A percentile compares a stretch with the other conserved stretches of the same genome.
These are phyloP conservation scores for Saturnia pavonia DNA, from an alignment of 2,888 invertebrate genomes.

Conservation along the genomic window DNA sequence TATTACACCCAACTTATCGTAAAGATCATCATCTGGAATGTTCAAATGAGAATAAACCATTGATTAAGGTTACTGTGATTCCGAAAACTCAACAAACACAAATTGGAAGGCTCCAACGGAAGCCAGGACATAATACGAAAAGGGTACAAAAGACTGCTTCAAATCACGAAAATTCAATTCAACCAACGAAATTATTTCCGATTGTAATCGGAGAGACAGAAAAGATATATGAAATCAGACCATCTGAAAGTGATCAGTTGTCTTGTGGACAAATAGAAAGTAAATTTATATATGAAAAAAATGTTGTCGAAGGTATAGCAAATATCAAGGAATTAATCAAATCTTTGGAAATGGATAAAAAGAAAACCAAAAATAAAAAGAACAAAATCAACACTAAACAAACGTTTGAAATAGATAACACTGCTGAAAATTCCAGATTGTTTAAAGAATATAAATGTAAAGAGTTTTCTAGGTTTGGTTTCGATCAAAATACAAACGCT, in stretches of 20 bases:
- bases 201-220: constrained; percentile 50
- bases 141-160: constrained; percentile 47
- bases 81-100: constrained; percentile 45
- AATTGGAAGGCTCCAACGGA: constrained; percentile 39
- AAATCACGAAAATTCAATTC: constrained; percentile 50
- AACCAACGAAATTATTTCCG: constrained; percentile 49
- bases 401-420: constrained; percentile 21
- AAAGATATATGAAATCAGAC: constrained; percentile 56
- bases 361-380: constrained; percentile 43
- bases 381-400: constrained; percentile 26
- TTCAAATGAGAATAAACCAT: constrained; percentile 38
- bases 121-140: constrained; percentile 37
- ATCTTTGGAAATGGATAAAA: constrained; percentile 59
- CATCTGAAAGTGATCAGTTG: constrained; percentile 53
- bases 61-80: constrained; percentile 60
- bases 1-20: constrained; percentile 19
- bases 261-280: constrained; percentile 31
- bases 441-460: constrained; percentile 30
- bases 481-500: constrained; percentile 11
- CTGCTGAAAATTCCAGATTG: constrained; percentile 9
- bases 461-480: constrained; percentile 21
- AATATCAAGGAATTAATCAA: constrained; percentile 46
- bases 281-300: constrained; percentile 42
- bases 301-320: constrained; percentile 37
- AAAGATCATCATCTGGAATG: neutral